These are phyloP conservation scores for Triplophysa siluroides DNA, from an alignment of 2,113 vertebrate genomes.

Conservation along the genomic window DNA sequence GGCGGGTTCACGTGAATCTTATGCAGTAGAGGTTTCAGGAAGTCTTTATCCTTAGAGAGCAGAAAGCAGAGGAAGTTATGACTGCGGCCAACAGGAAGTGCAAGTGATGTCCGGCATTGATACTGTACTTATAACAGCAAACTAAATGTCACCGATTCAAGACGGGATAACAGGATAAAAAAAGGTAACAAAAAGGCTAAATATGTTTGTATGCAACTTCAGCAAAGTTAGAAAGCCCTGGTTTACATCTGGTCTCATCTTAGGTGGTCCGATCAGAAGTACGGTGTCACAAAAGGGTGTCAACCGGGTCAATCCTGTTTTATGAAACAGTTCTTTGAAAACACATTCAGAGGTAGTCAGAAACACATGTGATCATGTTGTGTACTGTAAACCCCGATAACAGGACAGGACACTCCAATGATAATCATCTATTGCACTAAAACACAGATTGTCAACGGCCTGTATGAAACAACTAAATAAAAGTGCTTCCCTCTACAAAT, in stretches of 20 bases:
- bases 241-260: too few species aligned
- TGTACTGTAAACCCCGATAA: background rate
- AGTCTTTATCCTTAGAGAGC: slow-evolving; percentile 92
- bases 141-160: background rate
- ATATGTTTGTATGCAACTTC: background rate
- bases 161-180: background rate
- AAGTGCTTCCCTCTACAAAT: too few species aligned
- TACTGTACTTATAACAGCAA: background rate
- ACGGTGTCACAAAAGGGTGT: too few species aligned
- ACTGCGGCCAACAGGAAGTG: background rate
- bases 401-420: background rate
- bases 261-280: too few species aligned
- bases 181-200: background rate
- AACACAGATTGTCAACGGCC: too few species aligned
- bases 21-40: slow-evolving; percentile 96
- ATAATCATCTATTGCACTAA: too few species aligned
- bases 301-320: too few species aligned
- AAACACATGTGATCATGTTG: too few species aligned
- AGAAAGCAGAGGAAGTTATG: slow-evolving; percentile 8
- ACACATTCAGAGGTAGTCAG: too few species aligned
- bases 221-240: too few species aligned
- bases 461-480: too few species aligned
- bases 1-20: slow-evolving; percentile 98
- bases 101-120: background rate
- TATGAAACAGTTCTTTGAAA: too few species aligned